Conservation (phyloP, 2,113 vertebrate genomes). For the Tympanuchus pallidicinctus region DNA sequence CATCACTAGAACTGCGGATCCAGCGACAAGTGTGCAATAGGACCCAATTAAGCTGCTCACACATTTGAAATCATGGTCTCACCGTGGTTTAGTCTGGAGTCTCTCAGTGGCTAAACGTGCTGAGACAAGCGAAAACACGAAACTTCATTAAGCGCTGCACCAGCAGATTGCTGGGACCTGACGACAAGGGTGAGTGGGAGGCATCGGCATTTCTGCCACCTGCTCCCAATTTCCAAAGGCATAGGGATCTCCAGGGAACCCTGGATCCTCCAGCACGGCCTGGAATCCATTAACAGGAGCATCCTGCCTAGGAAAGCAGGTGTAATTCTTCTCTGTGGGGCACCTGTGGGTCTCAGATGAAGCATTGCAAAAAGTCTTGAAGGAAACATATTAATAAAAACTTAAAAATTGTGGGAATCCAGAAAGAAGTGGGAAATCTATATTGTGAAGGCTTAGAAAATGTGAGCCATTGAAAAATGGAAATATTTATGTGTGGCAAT, state of each 20-base stretch:
- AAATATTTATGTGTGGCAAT: neutral
- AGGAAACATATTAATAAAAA: fast-evolving
- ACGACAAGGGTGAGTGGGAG: neutral
- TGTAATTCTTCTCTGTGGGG: neutral
- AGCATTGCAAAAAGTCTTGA: neutral
- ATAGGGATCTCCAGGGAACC: neutral
- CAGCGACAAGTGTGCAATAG: neutral
- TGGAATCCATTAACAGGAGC: neutral
- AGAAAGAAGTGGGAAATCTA: neutral
- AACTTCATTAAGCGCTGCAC: neutral
- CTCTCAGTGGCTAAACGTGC: neutral
- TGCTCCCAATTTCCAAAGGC: neutral
- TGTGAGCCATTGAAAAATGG: neutral
- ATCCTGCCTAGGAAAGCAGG: neutral
- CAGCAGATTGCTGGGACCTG: neutral
- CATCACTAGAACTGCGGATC: neutral
- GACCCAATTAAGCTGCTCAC: neutral
- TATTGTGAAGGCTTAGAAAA: neutral
- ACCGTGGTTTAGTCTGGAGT: neutral
- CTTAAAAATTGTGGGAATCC: neutral
- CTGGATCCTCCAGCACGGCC: neutral
- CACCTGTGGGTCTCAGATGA: neutral
- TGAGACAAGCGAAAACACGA: constrained; percentile 20
- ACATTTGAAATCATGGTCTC: neutral
- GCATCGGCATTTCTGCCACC: neutral